Evolutionary conservation across 2,797 vertebrate species (phyloP).

Genomic region (Discoglossus pictus): DNA sequence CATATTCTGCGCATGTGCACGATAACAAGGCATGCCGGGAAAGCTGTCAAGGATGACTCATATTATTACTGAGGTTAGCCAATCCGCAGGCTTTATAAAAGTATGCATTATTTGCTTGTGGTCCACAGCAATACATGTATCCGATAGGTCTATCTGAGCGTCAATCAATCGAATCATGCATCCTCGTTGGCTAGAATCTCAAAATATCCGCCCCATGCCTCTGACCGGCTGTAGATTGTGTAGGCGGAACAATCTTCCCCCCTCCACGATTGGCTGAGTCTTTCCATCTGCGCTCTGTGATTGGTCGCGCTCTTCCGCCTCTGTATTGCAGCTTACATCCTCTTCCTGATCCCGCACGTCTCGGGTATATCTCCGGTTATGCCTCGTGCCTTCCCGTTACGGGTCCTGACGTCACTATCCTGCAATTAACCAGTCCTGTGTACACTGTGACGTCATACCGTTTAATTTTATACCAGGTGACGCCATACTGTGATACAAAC

Average conservation of each 20-base stretch:
- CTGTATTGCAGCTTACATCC: neutral
- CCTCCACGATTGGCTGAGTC: constrained; percentile 6
- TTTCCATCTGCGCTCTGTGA: neutral
- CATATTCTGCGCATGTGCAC: neutral
- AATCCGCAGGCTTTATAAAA: neutral
- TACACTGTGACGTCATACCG: neutral
- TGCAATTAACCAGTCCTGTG: too few relatives aligned
- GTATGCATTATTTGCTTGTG: neutral
- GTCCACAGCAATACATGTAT: too few relatives aligned
- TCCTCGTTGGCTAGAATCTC: neutral
- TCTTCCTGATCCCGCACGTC: constrained; percentile 8
- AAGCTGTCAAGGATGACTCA: constrained; percentile 11
- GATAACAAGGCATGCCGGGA: constrained; percentile 15
- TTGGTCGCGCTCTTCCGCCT: neutral
- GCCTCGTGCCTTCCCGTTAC: neutral
- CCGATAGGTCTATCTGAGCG: neutral
- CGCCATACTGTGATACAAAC: too few relatives aligned
- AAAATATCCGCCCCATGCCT: neutral
- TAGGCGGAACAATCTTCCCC: neutral
- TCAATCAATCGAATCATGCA: constrained; percentile 6
- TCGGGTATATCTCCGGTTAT: constrained; percentile 12
- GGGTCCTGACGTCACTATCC: neutral
- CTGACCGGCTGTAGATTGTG: neutral
- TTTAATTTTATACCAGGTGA: too few relatives aligned
- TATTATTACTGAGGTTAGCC: neutral